phyloP scores from a whole-genome alignment of 2,113 vertebrate genomes.

The Sphaerodactylus townsendi region DNA sequence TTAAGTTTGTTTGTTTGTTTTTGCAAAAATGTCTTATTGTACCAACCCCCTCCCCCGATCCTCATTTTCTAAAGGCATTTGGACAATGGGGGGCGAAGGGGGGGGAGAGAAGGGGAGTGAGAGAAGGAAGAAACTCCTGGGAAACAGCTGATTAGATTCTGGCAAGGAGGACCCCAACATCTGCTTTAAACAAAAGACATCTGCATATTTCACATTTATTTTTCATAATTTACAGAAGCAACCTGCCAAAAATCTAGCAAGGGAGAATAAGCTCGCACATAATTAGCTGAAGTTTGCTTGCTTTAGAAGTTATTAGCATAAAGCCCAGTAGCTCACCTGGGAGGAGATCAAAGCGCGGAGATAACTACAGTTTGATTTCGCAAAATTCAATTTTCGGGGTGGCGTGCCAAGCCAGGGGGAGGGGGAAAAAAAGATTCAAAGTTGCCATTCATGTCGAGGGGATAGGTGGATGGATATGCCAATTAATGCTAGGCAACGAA shows the following conservation, averaged over 20 bases:
- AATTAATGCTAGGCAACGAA: constrained; percentile 51
- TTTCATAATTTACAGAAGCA: constrained; percentile 99
- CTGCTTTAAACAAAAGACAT: constrained; percentile 99
- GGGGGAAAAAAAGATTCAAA: constrained; percentile 43
- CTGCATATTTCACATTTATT: constrained; percentile 99
- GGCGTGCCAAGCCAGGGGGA: constrained; percentile 38
- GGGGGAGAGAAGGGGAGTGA: not conserved
- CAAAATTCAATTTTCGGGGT: constrained; percentile 72
- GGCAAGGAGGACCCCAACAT: constrained; percentile 94
- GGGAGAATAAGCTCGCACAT: constrained; percentile 86
- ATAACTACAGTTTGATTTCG: constrained; percentile 75
- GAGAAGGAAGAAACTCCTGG: constrained; percentile 65
- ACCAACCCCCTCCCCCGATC: constrained; percentile 61
- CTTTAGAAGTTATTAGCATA: constrained; percentile 93
- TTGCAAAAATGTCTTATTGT: constrained; percentile 41
- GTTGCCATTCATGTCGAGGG: constrained; percentile 28
- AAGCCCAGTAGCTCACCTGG: constrained; percentile 84
- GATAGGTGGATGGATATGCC: constrained; percentile 31
- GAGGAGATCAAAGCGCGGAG: constrained; percentile 76
- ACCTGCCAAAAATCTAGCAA: constrained; percentile 94
- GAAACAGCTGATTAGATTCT: constrained; percentile 96
- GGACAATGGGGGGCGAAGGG: constrained; percentile 74
- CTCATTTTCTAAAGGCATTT: constrained; percentile 82
- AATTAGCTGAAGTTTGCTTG: constrained; percentile 98
- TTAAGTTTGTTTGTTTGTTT: constrained; percentile 25